Percentiles rank a stretch among this genome's conserved stretches.
Conservation (phyloP, 2,888 invertebrate species). For the Phymatocera aterrima region DNA sequence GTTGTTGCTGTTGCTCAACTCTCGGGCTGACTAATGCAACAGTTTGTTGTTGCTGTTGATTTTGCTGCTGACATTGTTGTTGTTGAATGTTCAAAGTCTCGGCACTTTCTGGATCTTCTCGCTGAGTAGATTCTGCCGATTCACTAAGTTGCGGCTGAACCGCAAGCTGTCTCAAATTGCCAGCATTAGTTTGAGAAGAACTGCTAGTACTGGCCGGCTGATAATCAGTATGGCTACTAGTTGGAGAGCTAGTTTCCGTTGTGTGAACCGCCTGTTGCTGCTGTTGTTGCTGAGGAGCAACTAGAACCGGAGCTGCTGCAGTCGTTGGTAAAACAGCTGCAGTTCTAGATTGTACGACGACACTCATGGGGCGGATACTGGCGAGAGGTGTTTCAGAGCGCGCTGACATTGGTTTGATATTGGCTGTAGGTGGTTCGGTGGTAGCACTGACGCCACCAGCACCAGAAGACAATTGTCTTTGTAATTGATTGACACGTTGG, state of each 20-base stretch:
- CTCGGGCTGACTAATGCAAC: constrained; percentile 85
- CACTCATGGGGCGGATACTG: constrained; percentile 93
- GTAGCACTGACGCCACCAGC: constrained; percentile 77
- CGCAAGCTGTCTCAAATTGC: constrained; percentile 80
- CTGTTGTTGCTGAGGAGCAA: constrained; percentile 69
- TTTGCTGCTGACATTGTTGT: constrained; percentile 60
- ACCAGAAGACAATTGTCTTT: constrained; percentile 83
- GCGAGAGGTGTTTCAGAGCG: constrained; percentile 91
- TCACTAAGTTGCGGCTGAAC: constrained; percentile 79
- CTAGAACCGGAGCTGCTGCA: constrained; percentile 74
- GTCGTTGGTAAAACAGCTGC: constrained; percentile 89
- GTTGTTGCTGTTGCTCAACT: constrained; percentile 75
- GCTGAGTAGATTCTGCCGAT: constrained; percentile 77
- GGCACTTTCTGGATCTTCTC: constrained; percentile 76
- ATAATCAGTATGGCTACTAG: constrained; percentile 87
- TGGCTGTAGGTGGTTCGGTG: constrained; percentile 87
- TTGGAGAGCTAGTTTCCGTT: constrained; percentile 81
- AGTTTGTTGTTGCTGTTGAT: constrained; percentile 77
- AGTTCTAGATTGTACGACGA: constrained; percentile 81
- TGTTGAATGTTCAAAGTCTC: constrained; percentile 67
- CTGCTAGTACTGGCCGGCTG: constrained; percentile 89
- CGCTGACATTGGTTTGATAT: constrained; percentile 96
- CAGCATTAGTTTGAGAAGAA: constrained; percentile 76
- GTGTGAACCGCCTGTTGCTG: constrained; percentile 75
- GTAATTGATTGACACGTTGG: constrained; percentile 83